Evolutionary conservation across 2,888 invertebrate species (phyloP), one percentile per base, ranked within the genome.

Genomic region (Tyria jacobaeae): DNA sequence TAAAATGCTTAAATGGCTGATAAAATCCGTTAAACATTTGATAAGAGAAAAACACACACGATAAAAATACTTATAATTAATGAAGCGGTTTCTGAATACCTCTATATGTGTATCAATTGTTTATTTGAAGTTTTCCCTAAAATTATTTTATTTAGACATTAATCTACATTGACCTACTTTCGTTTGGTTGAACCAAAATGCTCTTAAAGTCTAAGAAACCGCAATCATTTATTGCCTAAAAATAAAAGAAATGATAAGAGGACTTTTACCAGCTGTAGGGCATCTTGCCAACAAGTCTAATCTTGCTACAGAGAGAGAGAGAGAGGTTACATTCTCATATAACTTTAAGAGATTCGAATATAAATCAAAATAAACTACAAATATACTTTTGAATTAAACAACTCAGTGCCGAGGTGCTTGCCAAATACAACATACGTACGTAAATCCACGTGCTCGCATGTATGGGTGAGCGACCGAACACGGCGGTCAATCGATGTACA

Each of bases 361-460:
- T 44, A 44, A 41, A 21, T 44, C 44, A 44, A 44, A 44, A 14
- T 21, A 44, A 44, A 44, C 21, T 21, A 17, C 5, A 21, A 44
- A 44, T 44, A 44, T 44, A 21, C 21, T 44, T 44, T 21, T 44
- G 21, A 44, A 25, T 49, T 25, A 27, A 25, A 49, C n/a, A 49
- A n/a, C 49, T 49, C 10, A 21, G 21, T 31, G 27, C 44, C 21
- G 21, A 21, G 44, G 17, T 21, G 12, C 21, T 44, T 44, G 44
- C 44, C 44, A 44, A 44, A 17, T 44, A 3, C 10, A 21, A 17
- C 21, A 9, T 10, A 2, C 21, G 44, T 44, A 44, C 21, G 12
- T 41, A 9, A 10, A 10, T 44, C 44, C 44, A 44, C 44, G 44
- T 44, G 21, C 41, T 44, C 41, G 41, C 41, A 44, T 12, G 5